Evolutionary conservation across 2,797 vertebrate genomes (phyloP).

Genomic region (Microctenopoma lineatum): DNA sequence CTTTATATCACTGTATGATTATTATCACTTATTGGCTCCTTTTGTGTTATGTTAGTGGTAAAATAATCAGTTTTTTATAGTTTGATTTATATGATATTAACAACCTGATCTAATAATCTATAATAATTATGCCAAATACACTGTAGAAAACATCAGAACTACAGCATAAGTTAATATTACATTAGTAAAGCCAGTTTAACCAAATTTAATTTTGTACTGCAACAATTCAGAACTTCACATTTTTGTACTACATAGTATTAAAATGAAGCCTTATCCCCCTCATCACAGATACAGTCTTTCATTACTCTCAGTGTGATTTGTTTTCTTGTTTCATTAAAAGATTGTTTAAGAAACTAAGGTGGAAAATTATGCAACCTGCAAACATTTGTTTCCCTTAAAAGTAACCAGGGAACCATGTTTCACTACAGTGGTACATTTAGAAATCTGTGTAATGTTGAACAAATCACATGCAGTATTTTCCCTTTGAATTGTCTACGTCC

Average conservation of each 20-base stretch:
- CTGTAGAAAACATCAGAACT: background rate
- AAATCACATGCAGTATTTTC: slow-evolving; percentile 16
- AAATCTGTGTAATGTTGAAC: background rate
- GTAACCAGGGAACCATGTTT: background rate
- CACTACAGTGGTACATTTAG: slow-evolving; percentile 1
- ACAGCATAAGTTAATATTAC: background rate
- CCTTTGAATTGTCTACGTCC: background rate
- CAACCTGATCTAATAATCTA: background rate
- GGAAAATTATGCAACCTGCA: no score
- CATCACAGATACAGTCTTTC: no score
- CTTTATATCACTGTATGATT: slow-evolving; percentile 7
- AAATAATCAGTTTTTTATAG: slow-evolving; percentile 2
- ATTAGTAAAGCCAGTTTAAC: background rate
- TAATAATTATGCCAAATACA: no score
- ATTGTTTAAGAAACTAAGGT: no score
- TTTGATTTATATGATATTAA: slow-evolving; percentile 8
- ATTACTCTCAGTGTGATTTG: no score
- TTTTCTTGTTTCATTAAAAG: no score
- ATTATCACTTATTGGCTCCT: background rate
- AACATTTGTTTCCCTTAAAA: no score
- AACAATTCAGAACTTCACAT: background rate
- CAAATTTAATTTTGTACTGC: slow-evolving; percentile 4
- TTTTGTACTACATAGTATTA: no score
- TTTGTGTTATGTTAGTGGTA: slow-evolving; percentile 5
- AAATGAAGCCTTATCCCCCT: background rate